Base-by-base conservation (phyloP, 2,888 invertebrate species). In the Muschampia plurimacula region DNA sequence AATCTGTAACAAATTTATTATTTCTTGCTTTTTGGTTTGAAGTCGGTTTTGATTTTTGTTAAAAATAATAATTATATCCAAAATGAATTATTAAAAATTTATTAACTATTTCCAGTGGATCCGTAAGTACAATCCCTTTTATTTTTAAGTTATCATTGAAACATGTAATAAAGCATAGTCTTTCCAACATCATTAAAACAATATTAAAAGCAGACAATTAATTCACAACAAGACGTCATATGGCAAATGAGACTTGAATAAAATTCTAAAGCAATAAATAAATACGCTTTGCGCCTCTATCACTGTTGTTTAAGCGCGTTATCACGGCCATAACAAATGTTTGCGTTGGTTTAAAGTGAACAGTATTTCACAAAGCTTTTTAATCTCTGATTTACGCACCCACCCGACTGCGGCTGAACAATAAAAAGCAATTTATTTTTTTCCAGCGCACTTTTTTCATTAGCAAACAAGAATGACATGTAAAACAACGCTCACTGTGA, bases 381-480 rank as follows among this genome's bases (percentile, higher is more conserved):
- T 89, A 90, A 90, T 90, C 88, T 87, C 86, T 89, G 89, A 87
- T 90, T 91, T 88, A 89, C 88, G 87, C 89, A 87, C 87, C 85
- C 86, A 79, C 80, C 82, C 83, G 81, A 82, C 82, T 86, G 89
- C 83, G 86, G 86, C 81, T 80, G 86, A 83, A 91, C 90, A 91
- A 91, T 91, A 89, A 88, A 91, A 92, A 89, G 88, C 91, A 91
- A 90, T 92, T 91, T 89, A 90, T 89, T 89, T 90, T 32, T 88
- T 89, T 83, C 82, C 84, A 78, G 85, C 84, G 82, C 86, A 88
- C 86, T 91, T 92, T 92, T 93, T 93, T 92, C 92, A 92, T 92
- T 92, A 92, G 89, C 88, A 89, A 91, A 91, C 89, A 88, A 86
- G 91, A 90, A 89, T 91, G 92, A 92, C 89, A 90, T 91, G 92